Evolutionary conservation across 2,888 invertebrate genomes (phyloP).

Genomic region (Cephalotes varians): DNA sequence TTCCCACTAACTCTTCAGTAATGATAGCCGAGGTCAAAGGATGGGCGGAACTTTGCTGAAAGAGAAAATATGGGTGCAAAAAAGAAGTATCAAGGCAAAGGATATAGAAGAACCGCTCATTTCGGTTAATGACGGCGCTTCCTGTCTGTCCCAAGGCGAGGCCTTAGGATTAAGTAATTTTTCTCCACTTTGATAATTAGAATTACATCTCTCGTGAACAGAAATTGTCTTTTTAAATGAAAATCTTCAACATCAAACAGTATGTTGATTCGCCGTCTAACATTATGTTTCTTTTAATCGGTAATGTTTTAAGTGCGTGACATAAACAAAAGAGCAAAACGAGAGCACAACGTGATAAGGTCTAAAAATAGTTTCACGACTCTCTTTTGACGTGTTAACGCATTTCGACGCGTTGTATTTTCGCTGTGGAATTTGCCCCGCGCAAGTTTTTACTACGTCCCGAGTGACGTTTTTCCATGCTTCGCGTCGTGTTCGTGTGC

Average conservation of each 20-base stretch:
- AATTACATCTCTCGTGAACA: conserved; percentile 54
- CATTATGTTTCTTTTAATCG: background rate
- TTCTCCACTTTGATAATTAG: conserved; percentile 73
- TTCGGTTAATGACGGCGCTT: conserved; percentile 75
- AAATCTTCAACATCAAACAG: conserved; percentile 3
- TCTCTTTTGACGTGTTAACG: conserved; percentile 45
- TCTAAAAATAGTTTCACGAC: conserved; percentile 47
- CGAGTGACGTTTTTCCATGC: conserved; percentile 43
- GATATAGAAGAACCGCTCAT: conserved; percentile 69
- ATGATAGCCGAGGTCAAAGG: conserved; percentile 64
- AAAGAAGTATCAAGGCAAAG: conserved; percentile 58
- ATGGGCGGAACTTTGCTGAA: conserved; percentile 44
- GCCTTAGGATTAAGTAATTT: conserved; percentile 76
- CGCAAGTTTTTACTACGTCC: conserved; percentile 45
- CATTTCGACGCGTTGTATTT: conserved; percentile 53
- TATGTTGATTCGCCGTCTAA: background rate
- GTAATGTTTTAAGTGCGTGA: conserved; percentile 19
- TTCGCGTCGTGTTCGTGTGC: conserved; percentile 21
- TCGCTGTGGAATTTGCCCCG: conserved; percentile 42
- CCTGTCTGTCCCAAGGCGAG: conserved; percentile 58
- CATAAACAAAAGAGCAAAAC: conserved; percentile 21
- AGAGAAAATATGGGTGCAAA: conserved; percentile 41
- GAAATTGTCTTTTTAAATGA: background rate
- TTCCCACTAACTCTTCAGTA: conserved; percentile 43
- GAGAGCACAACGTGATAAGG: conserved; percentile 26